Percentiles rank a stretch among this genome's conserved stretches.
These are phyloP conservation scores for Nasonia vitripennis DNA, from an alignment of 1,140 invertebrate genomes.

Conservation along the genomic window DNA sequence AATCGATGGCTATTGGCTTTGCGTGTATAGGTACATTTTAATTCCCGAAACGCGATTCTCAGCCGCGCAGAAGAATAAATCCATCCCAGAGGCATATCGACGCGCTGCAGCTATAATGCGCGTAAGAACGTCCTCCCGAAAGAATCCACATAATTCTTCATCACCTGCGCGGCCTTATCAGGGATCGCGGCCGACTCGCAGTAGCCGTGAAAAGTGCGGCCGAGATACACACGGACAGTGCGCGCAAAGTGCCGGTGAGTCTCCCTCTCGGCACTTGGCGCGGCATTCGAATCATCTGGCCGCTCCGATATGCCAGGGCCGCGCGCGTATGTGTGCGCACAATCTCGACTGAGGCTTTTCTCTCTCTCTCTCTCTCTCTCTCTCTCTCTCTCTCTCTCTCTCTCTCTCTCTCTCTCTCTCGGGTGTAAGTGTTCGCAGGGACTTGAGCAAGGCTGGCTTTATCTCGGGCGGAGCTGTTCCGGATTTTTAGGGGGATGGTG, in stretches of 20 bases:
- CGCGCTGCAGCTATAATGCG: too few species aligned
- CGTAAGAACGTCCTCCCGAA: neutral
- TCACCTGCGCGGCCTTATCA: neutral
- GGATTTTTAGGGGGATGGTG: slow-evolving; percentile 3
- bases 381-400: too few species aligned
- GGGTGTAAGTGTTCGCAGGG: neutral
- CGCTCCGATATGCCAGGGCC: neutral
- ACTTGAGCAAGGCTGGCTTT: neutral
- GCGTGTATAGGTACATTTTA: too few species aligned
- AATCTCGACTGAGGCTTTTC: neutral
- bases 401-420: neutral
- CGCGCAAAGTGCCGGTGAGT: neutral
- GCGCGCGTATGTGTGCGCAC: neutral
- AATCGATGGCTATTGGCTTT: too few species aligned
- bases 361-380: neutral
- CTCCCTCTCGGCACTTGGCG: neutral
- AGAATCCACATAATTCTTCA: slow-evolving; percentile 1
- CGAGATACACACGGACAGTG: neutral
- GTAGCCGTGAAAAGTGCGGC: slow-evolving; percentile 3
- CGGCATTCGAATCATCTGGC: slow-evolving; percentile 12
- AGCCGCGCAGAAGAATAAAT: too few species aligned
- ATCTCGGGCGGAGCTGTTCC: neutral
- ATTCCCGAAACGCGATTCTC: too few species aligned
- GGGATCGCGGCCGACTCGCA: neutral
- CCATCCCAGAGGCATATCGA: too few species aligned